Base-by-base conservation (phyloP, 2,888 invertebrate genomes). In the Hydrotaea cyrtoneurina region DNA sequence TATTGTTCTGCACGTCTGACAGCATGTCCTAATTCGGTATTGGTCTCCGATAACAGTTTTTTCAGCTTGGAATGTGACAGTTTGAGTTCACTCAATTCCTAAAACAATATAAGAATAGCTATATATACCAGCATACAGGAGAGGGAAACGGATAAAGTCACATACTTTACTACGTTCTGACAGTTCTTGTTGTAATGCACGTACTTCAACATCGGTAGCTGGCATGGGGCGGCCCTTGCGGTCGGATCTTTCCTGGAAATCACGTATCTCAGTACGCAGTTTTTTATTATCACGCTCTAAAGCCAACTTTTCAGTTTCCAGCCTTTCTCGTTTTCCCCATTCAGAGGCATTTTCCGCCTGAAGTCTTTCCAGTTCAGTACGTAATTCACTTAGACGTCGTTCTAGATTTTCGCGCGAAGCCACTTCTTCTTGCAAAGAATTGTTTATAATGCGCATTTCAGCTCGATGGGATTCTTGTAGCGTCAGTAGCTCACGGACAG, bases 331-430 rank as follows among this genome's bases (percentile, higher is more conserved):
- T 91, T 97, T 97, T 19, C 96, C 97, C 98, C 98, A 98, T 91
- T 98, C 98, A 0, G 96, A 95, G 0, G 97, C 98, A 92, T 98
- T 98, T 93, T 98, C 98, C 0, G 96, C 96, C 93, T 98, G 98
- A 15, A 98, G 93, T 87, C 95, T 94, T 91, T 98, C 98, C 87
- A 98, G 92, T 94, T 96, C 96, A 62, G 95, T 93, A 88, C 96
- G 93, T 15, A 96, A 93, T 90, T 96, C 96, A 69, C 94, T 94
- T 7, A 96, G 92, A 87, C 96, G 93, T 83, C 95, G 93, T 90
- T 96, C 96, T 91, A 96, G 94, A 82, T 94, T 94, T 89, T 95
- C 95, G 79, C 95, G 93, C 31, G 94, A 94, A 31, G 93, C 93
- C 0, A 95, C 94, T 92, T 96, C 96, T 89, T 96, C 96, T 86